Conservation (phyloP, 2,888 invertebrate species). For the Sericinus montela region DNA sequence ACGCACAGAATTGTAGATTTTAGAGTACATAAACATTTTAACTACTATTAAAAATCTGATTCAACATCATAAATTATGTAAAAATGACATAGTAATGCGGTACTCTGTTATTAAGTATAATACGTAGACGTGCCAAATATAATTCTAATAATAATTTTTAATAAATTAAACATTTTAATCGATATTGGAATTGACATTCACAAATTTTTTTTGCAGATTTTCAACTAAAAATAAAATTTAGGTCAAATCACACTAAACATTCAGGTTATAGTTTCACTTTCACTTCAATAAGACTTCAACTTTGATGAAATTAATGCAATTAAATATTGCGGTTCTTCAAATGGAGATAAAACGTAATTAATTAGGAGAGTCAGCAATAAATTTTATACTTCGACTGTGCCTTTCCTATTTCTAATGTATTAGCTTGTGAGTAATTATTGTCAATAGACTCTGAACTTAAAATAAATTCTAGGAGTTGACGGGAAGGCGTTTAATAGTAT, state of each 20-base stretch:
- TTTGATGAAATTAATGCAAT: conserved; percentile 3
- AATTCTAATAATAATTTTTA: conserved; percentile 24
- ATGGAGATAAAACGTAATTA: conserved; percentile 50
- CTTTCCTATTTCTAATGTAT: conserved; percentile 78
- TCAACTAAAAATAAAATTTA: no score
- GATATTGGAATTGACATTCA: conserved; percentile 16
- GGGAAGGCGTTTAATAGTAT: conserved; percentile 46
- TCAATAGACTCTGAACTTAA: conserved; percentile 60
- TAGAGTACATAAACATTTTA: conserved; percentile 40
- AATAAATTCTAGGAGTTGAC: conserved; percentile 63
- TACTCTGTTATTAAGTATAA: conserved; percentile 27
- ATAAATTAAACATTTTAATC: conserved; percentile 32
- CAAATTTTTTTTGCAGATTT: no score
- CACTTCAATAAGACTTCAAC: conserved; percentile 4
- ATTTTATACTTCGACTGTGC: conserved; percentile 79
- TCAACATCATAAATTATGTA: conserved; percentile 21
- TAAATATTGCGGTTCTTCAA: conserved; percentile 38
- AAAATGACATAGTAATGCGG: conserved; percentile 25
- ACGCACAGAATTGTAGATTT: conserved; percentile 58
- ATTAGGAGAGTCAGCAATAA: conserved; percentile 77
- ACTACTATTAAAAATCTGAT: conserved; percentile 22
- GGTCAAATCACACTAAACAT: neutral
- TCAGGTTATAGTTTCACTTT: conserved; percentile 1
- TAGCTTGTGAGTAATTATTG: conserved; percentile 69
- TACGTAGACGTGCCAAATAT: conserved; percentile 65